Conservation (phyloP, 1,140 invertebrate genomes). For the Drosophila simulans region DNA sequence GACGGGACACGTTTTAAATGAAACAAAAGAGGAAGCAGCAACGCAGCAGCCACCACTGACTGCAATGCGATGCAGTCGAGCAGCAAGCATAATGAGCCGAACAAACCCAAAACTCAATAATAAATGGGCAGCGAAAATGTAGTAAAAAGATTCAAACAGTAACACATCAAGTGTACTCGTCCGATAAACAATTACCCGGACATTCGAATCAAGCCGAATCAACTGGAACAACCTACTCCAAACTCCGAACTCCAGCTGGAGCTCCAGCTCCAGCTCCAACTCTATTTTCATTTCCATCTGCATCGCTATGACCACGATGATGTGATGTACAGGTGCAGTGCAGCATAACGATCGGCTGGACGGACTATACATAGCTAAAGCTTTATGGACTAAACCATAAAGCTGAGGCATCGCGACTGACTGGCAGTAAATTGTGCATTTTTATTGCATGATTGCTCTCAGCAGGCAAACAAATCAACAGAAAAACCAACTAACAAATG, state of each 20-base stretch:
- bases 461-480: conserved; percentile 29
- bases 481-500: not conserved
- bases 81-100: conserved; percentile 50
- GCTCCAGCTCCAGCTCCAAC: not conserved
- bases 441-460: conserved; percentile 59
- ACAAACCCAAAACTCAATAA: conserved; percentile 53
- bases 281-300: not conserved
- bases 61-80: conserved; percentile 62
- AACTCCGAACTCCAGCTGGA: conserved; percentile 3
- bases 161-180: conserved; percentile 61
- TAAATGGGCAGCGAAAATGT: conserved; percentile 34
- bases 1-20: conserved; percentile 75
- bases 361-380: conserved; percentile 6
- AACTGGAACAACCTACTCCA: conserved; percentile 46
- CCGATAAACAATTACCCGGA: conserved; percentile 70
- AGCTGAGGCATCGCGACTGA: conserved; percentile 41
- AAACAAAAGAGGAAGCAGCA: conserved; percentile 65
- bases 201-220: conserved; percentile 66
- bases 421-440: conserved; percentile 51
- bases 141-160: conserved; percentile 9
- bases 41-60: conserved; percentile 33
- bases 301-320: conserved; percentile 7
- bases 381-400: conserved; percentile 59
- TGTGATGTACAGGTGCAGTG: conserved; percentile 47
- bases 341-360: conserved; percentile 39